A percentile compares a stretch with the other conserved stretches of the same genome.
Conservation (phyloP, 2,113 vertebrate species). For the Micronycteris hirsuta region DNA sequence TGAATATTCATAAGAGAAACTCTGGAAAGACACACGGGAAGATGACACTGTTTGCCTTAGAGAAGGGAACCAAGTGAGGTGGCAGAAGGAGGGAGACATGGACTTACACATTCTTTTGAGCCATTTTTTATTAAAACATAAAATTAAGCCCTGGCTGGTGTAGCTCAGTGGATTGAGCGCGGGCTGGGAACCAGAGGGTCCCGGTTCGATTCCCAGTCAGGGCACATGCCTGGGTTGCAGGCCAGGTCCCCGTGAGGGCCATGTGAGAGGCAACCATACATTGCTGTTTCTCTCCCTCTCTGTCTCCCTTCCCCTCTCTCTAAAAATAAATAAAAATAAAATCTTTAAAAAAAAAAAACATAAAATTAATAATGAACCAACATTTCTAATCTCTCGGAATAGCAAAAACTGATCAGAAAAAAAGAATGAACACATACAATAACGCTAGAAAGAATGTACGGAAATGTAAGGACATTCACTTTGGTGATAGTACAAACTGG, state of each 20-base stretch:
- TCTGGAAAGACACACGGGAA: not conserved
- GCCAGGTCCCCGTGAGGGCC: too few relatives aligned
- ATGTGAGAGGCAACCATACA: too few relatives aligned
- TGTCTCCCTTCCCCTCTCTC: too few relatives aligned
- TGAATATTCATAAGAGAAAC: not conserved
- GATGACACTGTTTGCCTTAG: not conserved
- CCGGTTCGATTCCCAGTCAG: too few relatives aligned
- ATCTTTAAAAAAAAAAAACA: too few relatives aligned
- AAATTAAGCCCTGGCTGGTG: too few relatives aligned
- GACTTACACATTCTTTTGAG: not conserved
- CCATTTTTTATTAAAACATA: not conserved
- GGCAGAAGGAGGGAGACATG: not conserved
- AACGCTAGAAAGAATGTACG: not conserved
- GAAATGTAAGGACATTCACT: not conserved
- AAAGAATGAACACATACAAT: not conserved
- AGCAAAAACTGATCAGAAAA: not conserved
- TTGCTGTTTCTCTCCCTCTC: too few relatives aligned
- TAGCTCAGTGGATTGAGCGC: too few relatives aligned
- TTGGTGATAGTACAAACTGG: not conserved
- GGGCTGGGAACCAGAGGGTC: too few relatives aligned
- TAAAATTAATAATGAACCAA: conserved; percentile 7
- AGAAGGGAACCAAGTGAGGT: not conserved
- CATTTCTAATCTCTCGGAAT: not conserved
- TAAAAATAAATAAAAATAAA: too few relatives aligned
- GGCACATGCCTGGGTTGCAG: too few relatives aligned